Percentiles rank a stretch among this genome's conserved stretches.
Evolutionary conservation across 2,797 vertebrate genomes (phyloP).

Genomic region (Myotis vivesi): DNA sequence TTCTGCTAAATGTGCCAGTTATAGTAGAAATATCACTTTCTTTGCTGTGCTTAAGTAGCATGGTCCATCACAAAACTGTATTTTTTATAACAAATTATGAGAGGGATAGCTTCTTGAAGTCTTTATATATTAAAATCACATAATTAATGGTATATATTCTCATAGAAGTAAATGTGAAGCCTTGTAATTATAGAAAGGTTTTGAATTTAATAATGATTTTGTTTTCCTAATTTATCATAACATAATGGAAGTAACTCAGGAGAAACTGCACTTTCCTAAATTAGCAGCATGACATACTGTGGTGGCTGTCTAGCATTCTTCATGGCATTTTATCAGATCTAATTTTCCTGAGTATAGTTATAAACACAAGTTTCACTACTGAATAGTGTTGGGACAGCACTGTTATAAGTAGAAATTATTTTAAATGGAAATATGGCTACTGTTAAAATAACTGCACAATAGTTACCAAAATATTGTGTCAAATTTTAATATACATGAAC

Average conservation of each 20-base stretch:
- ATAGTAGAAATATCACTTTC: background rate
- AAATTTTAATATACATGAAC: background rate
- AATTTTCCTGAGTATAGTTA: constrained; percentile 1
- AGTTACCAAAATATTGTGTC: background rate
- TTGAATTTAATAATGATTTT: constrained; percentile 16
- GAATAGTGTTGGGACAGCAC: background rate
- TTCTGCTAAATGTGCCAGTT: background rate
- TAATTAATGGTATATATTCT: background rate
- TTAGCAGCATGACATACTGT: background rate
- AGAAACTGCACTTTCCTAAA: background rate
- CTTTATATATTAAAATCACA: background rate
- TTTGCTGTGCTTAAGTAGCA: background rate
- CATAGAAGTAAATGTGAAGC: background rate
- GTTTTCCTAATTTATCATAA: background rate
- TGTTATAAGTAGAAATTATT: background rate
- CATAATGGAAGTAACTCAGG: background rate
- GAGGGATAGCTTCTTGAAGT: background rate
- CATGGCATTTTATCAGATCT: background rate
- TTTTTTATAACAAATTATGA: background rate
- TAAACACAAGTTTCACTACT: background rate
- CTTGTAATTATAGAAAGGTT: background rate
- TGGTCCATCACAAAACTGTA: background rate
- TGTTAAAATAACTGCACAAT: background rate
- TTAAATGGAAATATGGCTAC: background rate
- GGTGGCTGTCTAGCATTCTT: background rate